These are phyloP conservation scores for Elysia crispata DNA, from an alignment of 2,888 invertebrate genomes.

Conservation along the genomic window DNA sequence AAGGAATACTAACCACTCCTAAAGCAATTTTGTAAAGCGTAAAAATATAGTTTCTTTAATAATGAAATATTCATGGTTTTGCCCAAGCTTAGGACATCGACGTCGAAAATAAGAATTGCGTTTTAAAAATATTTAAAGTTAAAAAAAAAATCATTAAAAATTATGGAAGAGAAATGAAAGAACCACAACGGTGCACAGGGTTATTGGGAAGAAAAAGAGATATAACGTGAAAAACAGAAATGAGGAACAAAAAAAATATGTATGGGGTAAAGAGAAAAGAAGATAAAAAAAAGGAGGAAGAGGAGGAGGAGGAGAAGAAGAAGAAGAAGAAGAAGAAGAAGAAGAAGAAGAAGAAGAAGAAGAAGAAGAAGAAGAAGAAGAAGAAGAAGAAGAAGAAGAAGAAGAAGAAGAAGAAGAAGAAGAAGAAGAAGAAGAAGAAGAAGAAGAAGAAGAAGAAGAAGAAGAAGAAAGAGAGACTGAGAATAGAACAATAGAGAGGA, in stretches of 20 bases:
- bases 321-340: constrained; percentile 25
- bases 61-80: too few relatives aligned
- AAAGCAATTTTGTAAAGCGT: too few relatives aligned
- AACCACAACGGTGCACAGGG: too few relatives aligned
- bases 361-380: not conserved
- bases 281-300: constrained; percentile 14
- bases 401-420: constrained; percentile 15
- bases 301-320: constrained; percentile 22
- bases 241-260: not conserved
- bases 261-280: constrained; percentile 3
- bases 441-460: constrained; percentile 15
- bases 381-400: not conserved
- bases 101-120: too few relatives aligned
- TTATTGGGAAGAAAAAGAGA: not conserved
- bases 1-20: too few relatives aligned
- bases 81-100: too few relatives aligned
- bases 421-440: constrained; percentile 22
- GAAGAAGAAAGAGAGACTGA: not conserved
- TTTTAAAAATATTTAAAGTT: too few relatives aligned
- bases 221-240: not conserved
- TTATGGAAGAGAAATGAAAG: too few relatives aligned
- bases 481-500: not conserved
- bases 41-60: too few relatives aligned
- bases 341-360: not conserved
- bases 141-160: too few relatives aligned